A percentile compares a stretch with the other conserved stretches of the same genome.
Evolutionary conservation across 2,113 vertebrate genomes (phyloP).

Genomic region (Anser brachyrhynchus): DNA sequence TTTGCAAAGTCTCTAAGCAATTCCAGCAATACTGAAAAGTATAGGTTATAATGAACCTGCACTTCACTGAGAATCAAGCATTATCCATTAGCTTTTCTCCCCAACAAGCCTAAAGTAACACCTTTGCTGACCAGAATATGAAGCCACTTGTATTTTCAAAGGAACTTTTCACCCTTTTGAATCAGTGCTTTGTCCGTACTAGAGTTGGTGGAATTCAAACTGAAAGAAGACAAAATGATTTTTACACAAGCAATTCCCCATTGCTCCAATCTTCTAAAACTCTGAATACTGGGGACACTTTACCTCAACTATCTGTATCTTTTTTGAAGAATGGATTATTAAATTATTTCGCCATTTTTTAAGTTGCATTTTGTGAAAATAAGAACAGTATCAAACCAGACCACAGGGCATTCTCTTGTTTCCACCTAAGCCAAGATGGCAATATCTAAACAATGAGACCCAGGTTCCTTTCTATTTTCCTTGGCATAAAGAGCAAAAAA

Average conservation of each 20-base stretch:
- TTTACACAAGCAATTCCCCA: not conserved
- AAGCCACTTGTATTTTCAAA: not conserved
- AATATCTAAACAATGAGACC: not conserved
- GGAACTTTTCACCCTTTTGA: not conserved
- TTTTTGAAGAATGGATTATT: not conserved
- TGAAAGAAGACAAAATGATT: not conserved
- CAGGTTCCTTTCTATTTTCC: not conserved
- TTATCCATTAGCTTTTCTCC: not conserved
- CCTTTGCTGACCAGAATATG: not conserved
- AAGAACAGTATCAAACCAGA: not conserved
- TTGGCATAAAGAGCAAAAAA: not conserved
- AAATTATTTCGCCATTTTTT: not conserved
- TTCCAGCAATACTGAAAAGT: not conserved
- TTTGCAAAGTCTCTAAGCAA: slow-evolving; percentile 1
- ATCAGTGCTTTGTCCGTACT: not conserved
- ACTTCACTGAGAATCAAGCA: not conserved
- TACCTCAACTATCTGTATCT: not conserved
- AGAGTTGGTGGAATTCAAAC: not conserved
- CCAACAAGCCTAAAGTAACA: not conserved
- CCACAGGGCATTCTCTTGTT: not conserved
- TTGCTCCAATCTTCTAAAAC: not conserved
- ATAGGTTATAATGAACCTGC: not conserved
- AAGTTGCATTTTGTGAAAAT: not conserved
- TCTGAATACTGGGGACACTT: not conserved
- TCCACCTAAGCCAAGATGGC: not conserved